These are phyloP conservation scores for Numida meleagris DNA, from an alignment of 2,113 vertebrate species.

Conservation along the genomic window DNA sequence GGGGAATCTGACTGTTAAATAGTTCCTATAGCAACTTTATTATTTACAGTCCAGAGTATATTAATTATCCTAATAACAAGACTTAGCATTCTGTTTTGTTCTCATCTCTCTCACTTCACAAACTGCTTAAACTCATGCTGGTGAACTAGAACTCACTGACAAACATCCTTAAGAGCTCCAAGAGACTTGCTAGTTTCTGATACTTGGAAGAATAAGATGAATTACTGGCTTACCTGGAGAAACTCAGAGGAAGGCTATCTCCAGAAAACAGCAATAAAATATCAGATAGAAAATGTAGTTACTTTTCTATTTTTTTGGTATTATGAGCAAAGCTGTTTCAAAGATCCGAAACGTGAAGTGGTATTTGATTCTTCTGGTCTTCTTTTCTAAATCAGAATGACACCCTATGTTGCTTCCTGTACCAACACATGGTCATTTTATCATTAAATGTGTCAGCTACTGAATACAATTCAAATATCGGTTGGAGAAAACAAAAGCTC, in stretches of 20 bases:
- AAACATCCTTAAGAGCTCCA: background rate
- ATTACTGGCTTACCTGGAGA: background rate
- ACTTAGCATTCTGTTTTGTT: background rate
- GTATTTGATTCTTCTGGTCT: background rate
- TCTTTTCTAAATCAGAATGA: constrained; percentile 35
- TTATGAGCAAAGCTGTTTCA: background rate
- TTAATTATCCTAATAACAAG: background rate
- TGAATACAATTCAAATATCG: constrained; percentile 10
- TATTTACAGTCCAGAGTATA: background rate
- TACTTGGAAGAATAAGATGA: too few relatives aligned
- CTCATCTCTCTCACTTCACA: background rate
- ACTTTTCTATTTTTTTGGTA: background rate
- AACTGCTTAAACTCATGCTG: background rate
- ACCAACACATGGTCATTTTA: background rate
- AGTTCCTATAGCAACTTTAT: background rate
- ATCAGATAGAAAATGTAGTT: background rate
- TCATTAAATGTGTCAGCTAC: background rate
- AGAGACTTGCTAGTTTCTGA: background rate
- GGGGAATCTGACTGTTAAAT: background rate
- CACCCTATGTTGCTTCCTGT: constrained; percentile 11
- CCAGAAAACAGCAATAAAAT: background rate
- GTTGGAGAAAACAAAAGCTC: constrained; percentile 13
- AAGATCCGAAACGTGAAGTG: background rate
- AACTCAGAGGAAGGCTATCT: background rate
- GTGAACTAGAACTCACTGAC: background rate